These are phyloP conservation scores for Drosophila anomalata DNA, from an alignment of 2,888 invertebrate species.

Conservation along the genomic window DNA sequence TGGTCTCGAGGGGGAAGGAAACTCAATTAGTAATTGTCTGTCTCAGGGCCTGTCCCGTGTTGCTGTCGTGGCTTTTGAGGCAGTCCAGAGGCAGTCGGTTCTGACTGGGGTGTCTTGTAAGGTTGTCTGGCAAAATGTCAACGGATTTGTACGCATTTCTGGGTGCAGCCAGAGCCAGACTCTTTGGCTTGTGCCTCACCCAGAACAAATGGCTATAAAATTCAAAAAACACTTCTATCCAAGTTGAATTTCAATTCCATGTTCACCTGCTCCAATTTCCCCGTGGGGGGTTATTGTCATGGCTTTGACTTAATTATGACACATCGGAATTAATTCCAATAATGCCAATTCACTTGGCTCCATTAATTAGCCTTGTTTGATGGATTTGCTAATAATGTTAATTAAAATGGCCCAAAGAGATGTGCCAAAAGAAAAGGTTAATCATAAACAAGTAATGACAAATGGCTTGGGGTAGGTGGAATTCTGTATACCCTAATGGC, in stretches of 20 bases:
- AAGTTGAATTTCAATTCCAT: constrained; percentile 18
- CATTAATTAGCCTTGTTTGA: constrained; percentile 48
- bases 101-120: constrained; percentile 34
- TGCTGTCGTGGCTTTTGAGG: constrained; percentile 16
- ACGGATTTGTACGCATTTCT: constrained; percentile 69
- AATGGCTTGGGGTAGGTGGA: background rate
- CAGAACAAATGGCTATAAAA: constrained; percentile 16
- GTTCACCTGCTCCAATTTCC: constrained; percentile 32
- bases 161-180: constrained; percentile 56
- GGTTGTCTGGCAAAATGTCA: constrained; percentile 67
- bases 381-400: constrained; percentile 40
- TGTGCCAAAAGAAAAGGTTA: constrained; percentile 3
- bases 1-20: constrained; percentile 43
- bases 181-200: constrained; percentile 42
- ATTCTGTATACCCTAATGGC: constrained; percentile 1
- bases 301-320: constrained; percentile 47
- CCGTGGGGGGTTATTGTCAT: constrained; percentile 26
- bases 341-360: constrained; percentile 48
- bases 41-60: constrained; percentile 35
- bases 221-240: constrained; percentile 12
- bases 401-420: constrained; percentile 48
- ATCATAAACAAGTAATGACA: constrained; percentile 3
- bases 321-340: constrained; percentile 20
- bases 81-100: constrained; percentile 2
- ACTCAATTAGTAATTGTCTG: constrained; percentile 67